These are phyloP conservation scores for Coregonus ussuriensis DNA, from an alignment of 2,797 vertebrate species.

Conservation along the genomic window DNA sequence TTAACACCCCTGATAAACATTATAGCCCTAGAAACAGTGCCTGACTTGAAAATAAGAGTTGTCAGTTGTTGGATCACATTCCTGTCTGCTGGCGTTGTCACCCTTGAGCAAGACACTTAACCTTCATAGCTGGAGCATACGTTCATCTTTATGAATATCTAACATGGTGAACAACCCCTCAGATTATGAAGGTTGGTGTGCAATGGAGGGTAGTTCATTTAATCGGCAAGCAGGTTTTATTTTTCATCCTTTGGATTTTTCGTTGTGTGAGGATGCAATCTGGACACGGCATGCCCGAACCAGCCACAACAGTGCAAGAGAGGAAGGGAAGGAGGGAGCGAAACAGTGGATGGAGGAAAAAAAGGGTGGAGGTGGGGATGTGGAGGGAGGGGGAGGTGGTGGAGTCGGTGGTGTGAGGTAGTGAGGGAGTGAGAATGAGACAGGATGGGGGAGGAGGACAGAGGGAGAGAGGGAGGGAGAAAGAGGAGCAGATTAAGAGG, in stretches of 20 bases:
- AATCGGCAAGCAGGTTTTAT: neutral
- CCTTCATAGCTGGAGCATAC: neutral
- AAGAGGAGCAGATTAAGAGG: slow-evolving; percentile 68
- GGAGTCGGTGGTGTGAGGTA: neutral
- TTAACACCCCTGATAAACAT: neutral
- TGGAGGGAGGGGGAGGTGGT: slow-evolving; percentile 27
- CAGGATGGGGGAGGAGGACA: slow-evolving; percentile 16
- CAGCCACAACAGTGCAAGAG: slow-evolving; percentile 23
- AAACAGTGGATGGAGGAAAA: slow-evolving; percentile 11
- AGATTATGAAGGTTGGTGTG: neutral
- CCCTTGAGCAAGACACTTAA: neutral
- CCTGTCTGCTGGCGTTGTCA: neutral
- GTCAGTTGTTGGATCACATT: neutral
- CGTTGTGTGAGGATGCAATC: slow-evolving; percentile 50
- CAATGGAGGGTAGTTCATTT: no score
- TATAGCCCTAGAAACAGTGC: neutral
- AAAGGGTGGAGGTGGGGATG: slow-evolving; percentile 1
- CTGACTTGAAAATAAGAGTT: neutral
- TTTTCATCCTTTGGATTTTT: slow-evolving; percentile 21
- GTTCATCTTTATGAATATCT: neutral
- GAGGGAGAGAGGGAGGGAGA: slow-evolving; percentile 44
- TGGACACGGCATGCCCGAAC: slow-evolving; percentile 66
- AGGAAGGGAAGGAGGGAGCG: slow-evolving; percentile 14
- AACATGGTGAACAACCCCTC: neutral
- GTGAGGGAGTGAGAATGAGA: slow-evolving; percentile 22